phyloP scores from a whole-genome alignment of 2,888 invertebrate genomes.

The Hetaerina titia region DNA sequence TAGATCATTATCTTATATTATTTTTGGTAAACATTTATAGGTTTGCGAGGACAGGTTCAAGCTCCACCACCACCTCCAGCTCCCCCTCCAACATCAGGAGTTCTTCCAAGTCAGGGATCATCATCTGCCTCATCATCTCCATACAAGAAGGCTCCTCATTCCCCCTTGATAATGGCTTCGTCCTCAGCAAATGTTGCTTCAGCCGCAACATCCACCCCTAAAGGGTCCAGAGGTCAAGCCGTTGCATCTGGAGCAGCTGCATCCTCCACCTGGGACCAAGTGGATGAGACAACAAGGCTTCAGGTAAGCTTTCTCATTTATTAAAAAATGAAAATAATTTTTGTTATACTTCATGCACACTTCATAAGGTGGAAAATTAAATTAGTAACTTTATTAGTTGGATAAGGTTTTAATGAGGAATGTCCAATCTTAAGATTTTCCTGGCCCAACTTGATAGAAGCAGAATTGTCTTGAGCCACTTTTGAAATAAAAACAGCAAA shows the following conservation, averaged over 20 bases:
- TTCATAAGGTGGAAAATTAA: neutral
- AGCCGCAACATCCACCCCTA: conserved; percentile 46
- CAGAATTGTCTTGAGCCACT: too few relatives aligned
- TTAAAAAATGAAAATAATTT: neutral
- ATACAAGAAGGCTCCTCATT: conserved; percentile 60
- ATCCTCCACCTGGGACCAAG: conserved; percentile 70
- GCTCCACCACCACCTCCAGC: conserved; percentile 59
- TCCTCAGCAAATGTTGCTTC: conserved; percentile 76
- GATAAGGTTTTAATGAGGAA: too few relatives aligned
- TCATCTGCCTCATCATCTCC: conserved; percentile 60
- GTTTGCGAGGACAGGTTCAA: conserved; percentile 57
- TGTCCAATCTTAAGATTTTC: too few relatives aligned
- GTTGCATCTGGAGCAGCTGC: conserved; percentile 24
- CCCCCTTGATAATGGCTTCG: conserved; percentile 72
- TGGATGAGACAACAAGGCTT: conserved; percentile 72
- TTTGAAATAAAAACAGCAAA: too few relatives aligned
- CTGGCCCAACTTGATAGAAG: too few relatives aligned
- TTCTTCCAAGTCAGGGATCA: conserved; percentile 37
- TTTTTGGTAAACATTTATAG: neutral
- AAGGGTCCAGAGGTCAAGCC: conserved; percentile 50
- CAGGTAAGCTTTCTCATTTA: conserved; percentile 67
- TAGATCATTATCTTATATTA: too few relatives aligned
- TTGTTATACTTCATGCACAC: neutral
- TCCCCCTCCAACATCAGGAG: conserved; percentile 51
- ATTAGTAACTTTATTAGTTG: too few relatives aligned